A percentile compares a stretch with the other conserved stretches of the same genome.
Conservation (phyloP, 2,113 vertebrate species). For the Cyanoliseus patagonus region DNA sequence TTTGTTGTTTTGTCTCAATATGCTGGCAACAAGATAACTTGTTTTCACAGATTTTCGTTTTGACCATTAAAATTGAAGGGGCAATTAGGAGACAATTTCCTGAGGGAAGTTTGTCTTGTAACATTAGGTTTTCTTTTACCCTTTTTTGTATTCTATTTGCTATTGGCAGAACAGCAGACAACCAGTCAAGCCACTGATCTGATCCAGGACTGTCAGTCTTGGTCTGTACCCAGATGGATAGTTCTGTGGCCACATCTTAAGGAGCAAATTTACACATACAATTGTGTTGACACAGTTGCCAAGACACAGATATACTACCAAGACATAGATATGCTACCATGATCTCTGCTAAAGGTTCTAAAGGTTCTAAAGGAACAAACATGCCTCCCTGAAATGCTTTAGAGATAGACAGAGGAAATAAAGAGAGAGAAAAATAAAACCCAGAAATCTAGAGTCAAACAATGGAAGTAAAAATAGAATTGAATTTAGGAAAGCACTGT, state of each 20-base stretch:
- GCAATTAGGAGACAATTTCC: not conserved
- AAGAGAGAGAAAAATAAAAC: not conserved
- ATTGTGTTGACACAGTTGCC: not conserved
- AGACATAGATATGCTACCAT: not conserved
- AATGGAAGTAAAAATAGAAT: not conserved
- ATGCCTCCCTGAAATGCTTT: not conserved
- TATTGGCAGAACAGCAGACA: not conserved
- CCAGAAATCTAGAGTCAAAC: not conserved
- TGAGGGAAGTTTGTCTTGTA: not conserved
- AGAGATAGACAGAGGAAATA: not conserved
- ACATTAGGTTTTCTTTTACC: not conserved
- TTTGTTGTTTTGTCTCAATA: not conserved
- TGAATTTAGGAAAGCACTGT: not conserved
- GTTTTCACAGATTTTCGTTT: not conserved
- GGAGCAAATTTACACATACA: not conserved
- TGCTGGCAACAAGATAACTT: not conserved
- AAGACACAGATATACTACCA: not conserved
- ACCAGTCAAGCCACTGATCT: not conserved
- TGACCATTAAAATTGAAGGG: not conserved
- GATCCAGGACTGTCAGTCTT: not conserved
- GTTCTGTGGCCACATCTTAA: not conserved
- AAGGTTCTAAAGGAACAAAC: not conserved
- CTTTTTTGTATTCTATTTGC: not conserved
- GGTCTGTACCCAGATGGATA: not conserved
- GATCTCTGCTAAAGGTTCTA: not conserved